Percentiles rank a stretch among this genome's conserved stretches.
Conservation (phyloP, 2,888 invertebrate genomes). For the Sinelater perroti region DNA sequence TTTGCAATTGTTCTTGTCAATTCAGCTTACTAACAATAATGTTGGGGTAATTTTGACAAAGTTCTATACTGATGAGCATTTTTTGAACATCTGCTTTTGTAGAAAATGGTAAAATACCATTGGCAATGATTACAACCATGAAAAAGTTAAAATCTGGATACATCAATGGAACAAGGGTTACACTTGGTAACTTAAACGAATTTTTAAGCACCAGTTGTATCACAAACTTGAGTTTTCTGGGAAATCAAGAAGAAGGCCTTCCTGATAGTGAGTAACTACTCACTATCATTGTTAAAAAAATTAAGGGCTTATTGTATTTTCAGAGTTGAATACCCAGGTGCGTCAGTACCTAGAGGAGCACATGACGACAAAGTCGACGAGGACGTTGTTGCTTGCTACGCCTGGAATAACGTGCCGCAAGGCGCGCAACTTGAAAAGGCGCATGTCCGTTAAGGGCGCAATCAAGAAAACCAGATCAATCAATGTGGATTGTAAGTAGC, state of each 20-base stretch:
- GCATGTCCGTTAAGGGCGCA: constrained; percentile 90
- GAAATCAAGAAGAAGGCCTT: constrained; percentile 90
- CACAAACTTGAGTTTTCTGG: constrained; percentile 94
- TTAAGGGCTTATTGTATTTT: constrained; percentile 38
- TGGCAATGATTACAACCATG: constrained; percentile 97
- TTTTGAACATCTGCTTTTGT: constrained; percentile 50
- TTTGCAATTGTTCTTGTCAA: constrained; percentile 9
- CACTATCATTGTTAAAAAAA: neutral
- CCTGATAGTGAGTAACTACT: constrained; percentile 76
- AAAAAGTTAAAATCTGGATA: constrained; percentile 98
- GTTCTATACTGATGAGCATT: neutral
- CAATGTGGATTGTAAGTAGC: constrained; percentile 84
- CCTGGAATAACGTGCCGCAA: constrained; percentile 63
- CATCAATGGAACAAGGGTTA: constrained; percentile 97
- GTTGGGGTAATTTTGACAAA: neutral
- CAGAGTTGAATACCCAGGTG: constrained; percentile 81
- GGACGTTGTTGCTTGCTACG: constrained; percentile 70
- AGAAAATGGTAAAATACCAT: constrained; percentile 92
- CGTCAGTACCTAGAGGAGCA: constrained; percentile 89
- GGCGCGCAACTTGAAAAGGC: constrained; percentile 70
- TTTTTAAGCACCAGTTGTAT: constrained; percentile 98
- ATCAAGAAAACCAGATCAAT: constrained; percentile 94
- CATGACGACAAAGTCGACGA: constrained; percentile 80
- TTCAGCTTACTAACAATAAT: constrained; percentile 8
- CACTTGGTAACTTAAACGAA: constrained; percentile 92